Conservation (phyloP, 2,113 vertebrate species). For the Sapajus apella region DNA sequence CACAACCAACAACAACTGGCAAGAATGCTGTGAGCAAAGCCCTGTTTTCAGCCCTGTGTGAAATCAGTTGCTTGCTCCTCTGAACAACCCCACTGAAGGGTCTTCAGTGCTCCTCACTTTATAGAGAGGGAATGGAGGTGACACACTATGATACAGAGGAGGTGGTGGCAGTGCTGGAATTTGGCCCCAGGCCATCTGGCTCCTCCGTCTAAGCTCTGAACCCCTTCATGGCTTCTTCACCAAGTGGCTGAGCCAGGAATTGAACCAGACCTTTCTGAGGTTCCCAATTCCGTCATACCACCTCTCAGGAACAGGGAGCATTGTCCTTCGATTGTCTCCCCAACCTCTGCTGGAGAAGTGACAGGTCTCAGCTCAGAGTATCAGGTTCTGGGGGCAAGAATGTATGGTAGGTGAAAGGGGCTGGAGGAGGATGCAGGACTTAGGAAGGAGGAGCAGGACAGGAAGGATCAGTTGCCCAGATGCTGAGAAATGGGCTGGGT, state of each 20-base stretch:
- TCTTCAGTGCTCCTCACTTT: neutral
- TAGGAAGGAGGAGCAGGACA: neutral
- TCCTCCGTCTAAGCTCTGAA: neutral
- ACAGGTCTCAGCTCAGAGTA: neutral
- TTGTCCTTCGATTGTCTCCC: neutral
- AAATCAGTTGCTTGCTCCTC: neutral
- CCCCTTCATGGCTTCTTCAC: rapidly evolving
- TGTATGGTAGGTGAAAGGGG: neutral
- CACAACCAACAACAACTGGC: neutral
- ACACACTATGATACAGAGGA: neutral
- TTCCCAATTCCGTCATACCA: neutral
- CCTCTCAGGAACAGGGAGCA: neutral
- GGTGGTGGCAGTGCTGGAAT: neutral
- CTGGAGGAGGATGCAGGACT: neutral
- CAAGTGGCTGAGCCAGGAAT: neutral
- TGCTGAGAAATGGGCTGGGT: neutral
- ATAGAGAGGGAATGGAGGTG: neutral
- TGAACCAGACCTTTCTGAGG: neutral
- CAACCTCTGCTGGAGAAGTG: neutral
- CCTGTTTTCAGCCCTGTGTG: neutral
- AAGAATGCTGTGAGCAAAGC: neutral
- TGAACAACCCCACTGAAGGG: neutral
- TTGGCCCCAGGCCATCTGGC: neutral
- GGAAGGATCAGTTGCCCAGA: neutral
- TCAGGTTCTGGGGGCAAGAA: neutral